A percentile compares a stretch with the other conserved stretches of the same genome.
These are phyloP conservation scores for Oreochromis mossambicus DNA, from an alignment of 2,797 vertebrate genomes.

Conservation along the genomic window DNA sequence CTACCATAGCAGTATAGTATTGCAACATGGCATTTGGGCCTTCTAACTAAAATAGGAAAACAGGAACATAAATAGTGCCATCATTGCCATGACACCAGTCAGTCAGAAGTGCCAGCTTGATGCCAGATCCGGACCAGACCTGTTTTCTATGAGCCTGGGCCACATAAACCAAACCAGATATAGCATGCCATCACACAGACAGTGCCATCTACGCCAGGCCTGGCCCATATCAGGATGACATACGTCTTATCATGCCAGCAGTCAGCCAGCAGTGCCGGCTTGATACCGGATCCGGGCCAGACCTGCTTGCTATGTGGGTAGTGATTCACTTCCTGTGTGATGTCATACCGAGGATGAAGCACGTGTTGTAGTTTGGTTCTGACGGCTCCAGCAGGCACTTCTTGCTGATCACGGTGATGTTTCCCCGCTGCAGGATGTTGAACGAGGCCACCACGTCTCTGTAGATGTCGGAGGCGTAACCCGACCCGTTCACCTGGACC, in stretches of 20 bases:
- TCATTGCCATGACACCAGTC: neutral
- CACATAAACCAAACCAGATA: too few species aligned
- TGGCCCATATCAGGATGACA: too few species aligned
- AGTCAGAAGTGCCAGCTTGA: too few species aligned
- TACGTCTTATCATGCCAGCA: too few species aligned
- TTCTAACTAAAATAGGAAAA: neutral
- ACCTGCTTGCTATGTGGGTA: too few species aligned
- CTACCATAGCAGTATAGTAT: too few species aligned
- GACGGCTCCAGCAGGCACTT: slow-evolving; percentile 76
- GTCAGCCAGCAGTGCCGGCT: too few species aligned
- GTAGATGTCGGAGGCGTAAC: slow-evolving; percentile 82
- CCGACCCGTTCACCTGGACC: slow-evolving; percentile 76
- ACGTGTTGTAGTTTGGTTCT: slow-evolving; percentile 62
- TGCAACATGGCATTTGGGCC: rapidly evolving
- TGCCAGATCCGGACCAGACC: too few species aligned
- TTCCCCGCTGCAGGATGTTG: slow-evolving; percentile 77
- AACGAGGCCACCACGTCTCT: slow-evolving; percentile 82
- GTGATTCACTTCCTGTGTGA: slow-evolving; percentile 30
- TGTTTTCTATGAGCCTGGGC: too few species aligned
- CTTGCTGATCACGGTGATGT: slow-evolving; percentile 81
- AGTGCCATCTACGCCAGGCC: too few species aligned
- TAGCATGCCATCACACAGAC: too few species aligned
- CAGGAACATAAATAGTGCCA: rapidly evolving
- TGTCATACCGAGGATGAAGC: slow-evolving; percentile 39
- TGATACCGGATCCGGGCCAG: too few species aligned